Evolutionary conservation across 1,140 invertebrate genomes (phyloP), one percentile per base, ranked within the genome.

Genomic region (Bombus sylvicola): DNA sequence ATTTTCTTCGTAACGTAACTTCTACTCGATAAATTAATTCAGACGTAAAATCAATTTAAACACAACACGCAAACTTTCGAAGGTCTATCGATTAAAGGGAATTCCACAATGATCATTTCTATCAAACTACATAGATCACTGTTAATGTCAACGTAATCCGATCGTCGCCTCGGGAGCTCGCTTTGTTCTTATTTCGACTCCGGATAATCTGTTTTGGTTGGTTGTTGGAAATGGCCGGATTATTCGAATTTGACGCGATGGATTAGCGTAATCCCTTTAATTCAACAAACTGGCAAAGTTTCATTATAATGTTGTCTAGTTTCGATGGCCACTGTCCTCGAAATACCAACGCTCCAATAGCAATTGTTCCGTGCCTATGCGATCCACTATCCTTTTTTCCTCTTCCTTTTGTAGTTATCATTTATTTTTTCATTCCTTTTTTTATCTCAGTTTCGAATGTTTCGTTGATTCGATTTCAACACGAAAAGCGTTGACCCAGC

Each of bases 221-320:
- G 31, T 57, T 62, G 57, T 41, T 43, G 25, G 53, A 64, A 74
- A 72, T 43, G 31, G 22, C 57, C 28, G 59, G 69, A 82, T 82
- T 82, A 82, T 43, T 74, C 71, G 80, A 74, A 82, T 74, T 74
- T 47, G 47, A 82, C 71, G 34, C 57, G 53, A 34, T 59, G 71
- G 57, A 82, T 82, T 37, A 82, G 43, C 39, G 72, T 75, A 75
- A 82, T 82, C 57, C 74, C 41, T 75, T n/a, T 66, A 75, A 82
- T 82, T 82, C 81, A 74, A 47, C 57, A 31, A 28, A 43, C 59
- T 22, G 28, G 28, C n/a, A 22, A 75, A 82, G 31, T 82, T 82
- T 74, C 80, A 62, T 62, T 62, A 62, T 74, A 64, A 57, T 31
- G 53, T 62, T 34, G 15, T 43, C n/a, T 3, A 53, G 28, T 66